Conservation (phyloP, 2,113 vertebrate species). For the Felis chaus region DNA sequence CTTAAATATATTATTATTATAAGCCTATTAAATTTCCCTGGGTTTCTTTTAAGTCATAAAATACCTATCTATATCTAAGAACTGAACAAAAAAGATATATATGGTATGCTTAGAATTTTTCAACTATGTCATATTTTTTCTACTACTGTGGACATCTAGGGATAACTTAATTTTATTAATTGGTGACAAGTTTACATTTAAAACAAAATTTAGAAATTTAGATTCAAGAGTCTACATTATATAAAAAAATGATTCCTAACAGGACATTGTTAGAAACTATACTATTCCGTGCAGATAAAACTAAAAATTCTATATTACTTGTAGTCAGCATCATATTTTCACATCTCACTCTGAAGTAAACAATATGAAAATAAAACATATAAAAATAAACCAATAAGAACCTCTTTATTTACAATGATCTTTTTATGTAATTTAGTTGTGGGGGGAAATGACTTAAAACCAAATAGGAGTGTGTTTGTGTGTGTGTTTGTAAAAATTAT, state of each 20-base stretch:
- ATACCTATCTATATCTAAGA: not conserved
- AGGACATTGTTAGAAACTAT: not conserved
- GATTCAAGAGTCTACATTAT: not conserved
- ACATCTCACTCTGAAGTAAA: not conserved
- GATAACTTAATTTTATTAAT: not conserved
- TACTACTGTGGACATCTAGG: not conserved
- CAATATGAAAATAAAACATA: not conserved
- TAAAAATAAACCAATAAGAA: conserved; percentile 9
- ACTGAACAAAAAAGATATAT: conserved; percentile 5
- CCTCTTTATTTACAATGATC: not conserved
- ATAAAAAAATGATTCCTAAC: not conserved
- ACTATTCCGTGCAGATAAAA: not conserved
- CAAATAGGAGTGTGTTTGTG: not conserved
- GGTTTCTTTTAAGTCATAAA: conserved; percentile 28
- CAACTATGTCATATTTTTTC: not conserved
- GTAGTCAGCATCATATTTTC: not conserved
- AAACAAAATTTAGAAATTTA: conserved; percentile 46
- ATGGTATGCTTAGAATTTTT: not conserved
- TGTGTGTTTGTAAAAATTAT: not conserved
- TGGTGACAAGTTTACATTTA: not conserved
- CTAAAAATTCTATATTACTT: not conserved
- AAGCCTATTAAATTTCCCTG: not conserved
- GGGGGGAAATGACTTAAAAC: not conserved
- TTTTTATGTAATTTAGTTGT: conserved; percentile 4
- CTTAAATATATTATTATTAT: conserved; percentile 2